Evolutionary conservation across 2,888 invertebrate genomes (phyloP).

Genomic region (Drosophila hawaiiensis): DNA sequence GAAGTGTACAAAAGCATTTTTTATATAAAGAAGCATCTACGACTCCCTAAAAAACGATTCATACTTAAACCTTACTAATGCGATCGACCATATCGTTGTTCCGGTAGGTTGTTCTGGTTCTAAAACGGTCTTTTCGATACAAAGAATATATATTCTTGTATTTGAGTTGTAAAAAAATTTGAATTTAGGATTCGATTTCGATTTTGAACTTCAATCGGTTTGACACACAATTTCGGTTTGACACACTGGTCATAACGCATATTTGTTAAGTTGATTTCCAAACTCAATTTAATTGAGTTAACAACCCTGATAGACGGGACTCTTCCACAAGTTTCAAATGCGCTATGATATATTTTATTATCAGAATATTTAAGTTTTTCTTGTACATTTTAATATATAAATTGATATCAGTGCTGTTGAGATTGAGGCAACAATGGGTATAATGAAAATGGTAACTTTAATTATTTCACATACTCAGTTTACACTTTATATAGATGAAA

Average conservation of each 20-base stretch:
- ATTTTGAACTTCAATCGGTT: neutral
- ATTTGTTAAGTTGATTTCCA: neutral
- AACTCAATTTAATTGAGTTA: neutral
- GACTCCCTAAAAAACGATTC: neutral
- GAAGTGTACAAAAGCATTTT: neutral
- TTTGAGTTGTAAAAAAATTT: neutral
- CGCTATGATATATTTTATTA: constrained; percentile 35
- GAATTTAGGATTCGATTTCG: neutral
- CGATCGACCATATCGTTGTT: neutral
- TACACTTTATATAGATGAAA: constrained; percentile 79
- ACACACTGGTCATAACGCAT: neutral
- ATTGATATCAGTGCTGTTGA: constrained; percentile 50
- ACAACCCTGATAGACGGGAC: neutral
- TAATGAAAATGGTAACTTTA: constrained; percentile 80
- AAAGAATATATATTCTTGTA: neutral
- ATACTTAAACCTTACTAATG: neutral
- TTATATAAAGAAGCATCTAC: neutral
- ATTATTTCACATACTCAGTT: constrained; percentile 78
- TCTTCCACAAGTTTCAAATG: constrained; percentile 22
- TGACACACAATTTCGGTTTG: neutral
- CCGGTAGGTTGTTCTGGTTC: neutral
- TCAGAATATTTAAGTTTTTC: constrained; percentile 29
- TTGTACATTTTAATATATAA: constrained; percentile 33
- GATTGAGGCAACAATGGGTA: constrained; percentile 63
- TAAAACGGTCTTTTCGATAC: neutral